Base-by-base conservation (phyloP, 2,888 invertebrate genomes). In the Dasypogon diadema region DNA sequence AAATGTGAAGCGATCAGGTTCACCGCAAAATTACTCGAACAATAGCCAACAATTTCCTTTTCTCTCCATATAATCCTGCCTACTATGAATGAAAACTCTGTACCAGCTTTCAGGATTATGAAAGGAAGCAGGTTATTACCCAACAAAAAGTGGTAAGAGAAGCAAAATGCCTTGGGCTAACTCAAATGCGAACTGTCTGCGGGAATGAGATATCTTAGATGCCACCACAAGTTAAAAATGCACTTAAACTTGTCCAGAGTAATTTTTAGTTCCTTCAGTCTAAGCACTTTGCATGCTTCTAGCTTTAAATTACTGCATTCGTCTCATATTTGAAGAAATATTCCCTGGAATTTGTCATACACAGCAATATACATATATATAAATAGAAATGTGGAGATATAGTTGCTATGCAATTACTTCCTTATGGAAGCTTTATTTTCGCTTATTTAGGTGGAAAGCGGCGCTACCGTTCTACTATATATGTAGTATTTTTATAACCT, bases 1-100 rank as follows among this genome's bases (percentile, higher is more conserved):
- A 18, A 60, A 60, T 60, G 18, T 34, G 60, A 65, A 65, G 14
- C 46, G 65, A 65, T 65, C 65, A 65, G 48, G 48, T 48, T 65
- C 42, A 65, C 65, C 65, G 37, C 65, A 46, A 65, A 60, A 65
- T 65, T 65, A 48, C 65, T 46, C 48, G 65, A 26, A 65, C 65
- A 65, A 65, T 65, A 37, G 48, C 65, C 46, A 37, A 48, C 65
- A 21, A 48, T 65, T 65, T 24, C 48, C 48, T 65, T 48, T 46
- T 46, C 48, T 12, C 26, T 24, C 46, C 14, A 48, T 18, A 51
- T 51, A 16, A 51, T 51, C 24, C 37, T n/a, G 46, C 16, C 30
- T 42, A n/a, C 42, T 14, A 48, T 65, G 65, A 65, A 65, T 65
- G 48, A 14, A 14, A 10, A 16, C 48, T 22, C 65, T 46, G 37